Base-by-base conservation (phyloP, 1,140 invertebrate genomes). In the Globodera rostochiensis region DNA sequence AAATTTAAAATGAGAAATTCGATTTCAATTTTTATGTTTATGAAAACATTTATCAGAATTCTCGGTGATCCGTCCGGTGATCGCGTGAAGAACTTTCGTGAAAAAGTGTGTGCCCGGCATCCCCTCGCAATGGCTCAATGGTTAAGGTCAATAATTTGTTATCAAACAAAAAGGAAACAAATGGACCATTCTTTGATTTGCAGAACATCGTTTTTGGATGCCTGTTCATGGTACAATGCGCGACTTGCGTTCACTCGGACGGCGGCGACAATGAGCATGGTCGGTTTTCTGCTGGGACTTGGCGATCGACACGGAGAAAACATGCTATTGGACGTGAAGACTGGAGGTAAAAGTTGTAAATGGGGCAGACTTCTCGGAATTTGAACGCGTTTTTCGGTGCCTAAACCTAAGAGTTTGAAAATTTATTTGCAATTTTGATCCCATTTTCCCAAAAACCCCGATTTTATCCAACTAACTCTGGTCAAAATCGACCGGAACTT, bases 241-340 rank as follows among this genome's bases (percentile, higher is more conserved):
- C 91, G 96, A 80, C 93, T 93, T 8, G 93, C 94, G 0, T 99
- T 95, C 88, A 94, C 95, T 74, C 92, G 95, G 81, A 97, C 96
- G 8, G 93, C 94, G 15, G 97, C 97, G 69, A 96, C 98, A 0
- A 99, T 99, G 94, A 97, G 95, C 1, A 97, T 99, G 92, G 95
- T 98, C 71, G 97, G 98, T 60, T 99, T 98, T 87, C 95, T 99
- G 80, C 91, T 99, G 36, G 97, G 97, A 8, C 92, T 99, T 3
- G 98, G 98, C 7, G 98, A 99, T 91, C 92, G 98, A 45, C 98
- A 99, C 90, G 95, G 95, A 3, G 97, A 99, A 92, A 99, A 99
- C 90, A 96, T 99, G 57, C 19, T 64, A 19, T 64, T 64, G 57
- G 57, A 64, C 19, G 57, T 64, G 57, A 64, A 19, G 57, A 64